phyloP scores from a whole-genome alignment of 2,888 invertebrate genomes.

The Sylvicola cinctus region DNA sequence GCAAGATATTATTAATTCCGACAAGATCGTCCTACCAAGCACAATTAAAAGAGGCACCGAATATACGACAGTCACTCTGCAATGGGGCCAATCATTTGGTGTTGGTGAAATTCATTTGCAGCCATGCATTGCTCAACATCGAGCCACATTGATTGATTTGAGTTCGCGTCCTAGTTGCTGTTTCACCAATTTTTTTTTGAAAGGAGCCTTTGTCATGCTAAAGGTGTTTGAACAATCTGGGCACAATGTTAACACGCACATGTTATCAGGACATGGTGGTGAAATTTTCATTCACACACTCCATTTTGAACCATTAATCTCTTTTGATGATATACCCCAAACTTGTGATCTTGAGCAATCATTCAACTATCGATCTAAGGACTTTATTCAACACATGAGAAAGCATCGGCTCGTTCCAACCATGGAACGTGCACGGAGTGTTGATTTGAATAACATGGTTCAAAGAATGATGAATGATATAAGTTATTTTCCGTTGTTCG shows the following conservation, averaged over 20 bases:
- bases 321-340: no score
- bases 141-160: conserved; percentile 90
- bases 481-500: no score
- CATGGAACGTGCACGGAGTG: no score
- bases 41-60: conserved; percentile 52
- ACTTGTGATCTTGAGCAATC: no score
- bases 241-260: conserved; percentile 76
- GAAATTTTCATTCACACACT: conserved; percentile 91
- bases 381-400: no score
- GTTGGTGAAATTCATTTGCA: conserved; percentile 46
- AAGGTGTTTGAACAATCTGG: conserved; percentile 65
- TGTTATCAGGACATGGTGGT: conserved; percentile 83
- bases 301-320: no score
- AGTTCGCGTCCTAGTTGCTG: conserved; percentile 94
- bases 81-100: conserved; percentile 94
- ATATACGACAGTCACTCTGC: conserved; percentile 70
- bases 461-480: no score
- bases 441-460: no score
- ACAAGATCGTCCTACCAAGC: conserved; percentile 29
- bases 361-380: no score
- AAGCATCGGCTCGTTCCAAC: no score
- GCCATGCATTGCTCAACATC: conserved; percentile 65
- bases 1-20: conserved; percentile 61
- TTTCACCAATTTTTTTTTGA: conserved; percentile 89
- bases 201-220: conserved; percentile 78